phyloP scores from a whole-genome alignment of 2,797 vertebrate genomes.

The Poeciliopsis turneri region DNA sequence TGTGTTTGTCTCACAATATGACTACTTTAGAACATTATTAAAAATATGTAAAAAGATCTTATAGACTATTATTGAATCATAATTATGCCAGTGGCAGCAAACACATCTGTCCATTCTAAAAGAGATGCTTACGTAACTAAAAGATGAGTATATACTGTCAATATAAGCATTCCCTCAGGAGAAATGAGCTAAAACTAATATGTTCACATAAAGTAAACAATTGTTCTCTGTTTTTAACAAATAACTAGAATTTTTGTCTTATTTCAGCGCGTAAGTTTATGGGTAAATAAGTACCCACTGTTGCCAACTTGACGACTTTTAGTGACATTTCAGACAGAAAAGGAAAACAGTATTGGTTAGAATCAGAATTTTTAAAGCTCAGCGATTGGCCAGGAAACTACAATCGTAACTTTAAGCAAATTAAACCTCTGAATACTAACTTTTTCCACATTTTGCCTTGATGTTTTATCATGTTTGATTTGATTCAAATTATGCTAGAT shows the following conservation, averaged over 20 bases:
- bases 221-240: background rate
- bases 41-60: background rate
- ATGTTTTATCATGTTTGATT: background rate
- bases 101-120: background rate
- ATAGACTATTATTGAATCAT: background rate
- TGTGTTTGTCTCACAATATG: background rate
- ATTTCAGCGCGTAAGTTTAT: background rate
- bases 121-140: background rate
- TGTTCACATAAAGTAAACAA: background rate
- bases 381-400: background rate
- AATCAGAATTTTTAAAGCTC: background rate
- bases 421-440: background rate
- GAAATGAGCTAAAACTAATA: background rate
- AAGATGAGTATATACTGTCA: background rate
- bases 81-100: background rate
- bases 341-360: background rate
- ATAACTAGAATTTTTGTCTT: background rate
- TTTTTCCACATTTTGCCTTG: background rate
- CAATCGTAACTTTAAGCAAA: background rate
- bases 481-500: background rate
- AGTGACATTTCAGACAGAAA: background rate
- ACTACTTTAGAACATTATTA: constrained; percentile 2
- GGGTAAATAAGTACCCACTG: no score
- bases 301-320: background rate
- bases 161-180: background rate